Evolutionary conservation across 2,888 invertebrate species (phyloP), one percentile per base, ranked within the genome.

Genomic region (Cosmopolites sordidus): DNA sequence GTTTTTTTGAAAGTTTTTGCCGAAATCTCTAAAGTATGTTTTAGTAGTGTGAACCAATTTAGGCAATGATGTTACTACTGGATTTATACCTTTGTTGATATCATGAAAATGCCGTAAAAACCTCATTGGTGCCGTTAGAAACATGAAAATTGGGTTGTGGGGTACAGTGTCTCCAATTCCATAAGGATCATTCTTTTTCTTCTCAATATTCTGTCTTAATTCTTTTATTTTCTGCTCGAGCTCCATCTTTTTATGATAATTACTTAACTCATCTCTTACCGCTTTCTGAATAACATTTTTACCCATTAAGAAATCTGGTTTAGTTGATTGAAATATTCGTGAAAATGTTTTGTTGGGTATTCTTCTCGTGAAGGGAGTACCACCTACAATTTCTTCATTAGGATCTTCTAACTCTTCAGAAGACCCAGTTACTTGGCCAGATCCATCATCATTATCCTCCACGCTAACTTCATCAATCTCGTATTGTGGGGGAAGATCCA

Each of bases 91-190:
- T 33, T 48, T 58, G 17, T 62, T 62, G 3, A 71, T 41, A 27
- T 64, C 62, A 37, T 69, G 63, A 15, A 73, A 63, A 38, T 69
- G 65, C 40, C 63, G 63, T 11, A 72, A 44, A 40, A 71, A 59
- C 43, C 65, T 61, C 14, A 71, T 60, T 0, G 74, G 74, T 1
- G 71, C 62, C 16, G 67, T 68, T 5, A 73, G 42, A 5, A 73
- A 47, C 43, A 67, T 64, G 16, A 67, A 63, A 3, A 73, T 56
- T 0, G 72, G 72, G 30, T 67, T 66, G 4, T 67, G 64, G 0
- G 70, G 67, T 1, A 64, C 16, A 3, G 46, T 56, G n/a, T 48
- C 51, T 8, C 54, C 45, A 15, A 47, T 30, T 16, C 33, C 27
- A 8, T 49, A 43, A 1, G 54, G 40, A 8, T 51, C 22, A 16